Evolutionary conservation across 2,113 vertebrate species (phyloP).

Genomic region (Rhizomys pruinosus): DNA sequence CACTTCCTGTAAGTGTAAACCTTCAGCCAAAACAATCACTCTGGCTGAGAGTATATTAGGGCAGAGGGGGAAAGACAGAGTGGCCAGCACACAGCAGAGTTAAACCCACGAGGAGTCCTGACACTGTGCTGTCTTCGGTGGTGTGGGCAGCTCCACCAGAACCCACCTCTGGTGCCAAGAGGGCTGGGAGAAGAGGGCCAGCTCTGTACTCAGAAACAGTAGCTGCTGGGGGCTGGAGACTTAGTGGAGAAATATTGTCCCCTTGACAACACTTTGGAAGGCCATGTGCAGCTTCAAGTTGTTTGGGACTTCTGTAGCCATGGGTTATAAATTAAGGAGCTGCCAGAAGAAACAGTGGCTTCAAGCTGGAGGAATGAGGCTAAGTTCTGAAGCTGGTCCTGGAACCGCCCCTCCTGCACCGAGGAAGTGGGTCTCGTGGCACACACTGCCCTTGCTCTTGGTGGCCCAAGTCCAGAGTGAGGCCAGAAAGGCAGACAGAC

Average conservation of each 20-base stretch:
- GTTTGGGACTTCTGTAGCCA: conserved; percentile 36
- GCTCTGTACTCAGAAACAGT: conserved; percentile 55
- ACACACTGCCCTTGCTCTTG: too few relatives aligned
- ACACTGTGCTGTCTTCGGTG: neutral
- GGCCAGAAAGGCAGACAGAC: neutral
- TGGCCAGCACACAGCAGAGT: neutral
- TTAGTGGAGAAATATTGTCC: conserved; percentile 44
- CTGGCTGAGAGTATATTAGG: neutral
- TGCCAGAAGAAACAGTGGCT: neutral
- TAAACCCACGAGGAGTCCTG: neutral
- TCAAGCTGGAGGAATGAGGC: neutral
- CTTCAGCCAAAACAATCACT: neutral
- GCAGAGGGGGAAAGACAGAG: neutral
- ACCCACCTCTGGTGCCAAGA: conserved; percentile 29
- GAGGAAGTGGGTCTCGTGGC: neutral
- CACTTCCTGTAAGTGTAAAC: neutral
- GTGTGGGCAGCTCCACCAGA: neutral
- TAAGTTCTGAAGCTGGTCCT: too few relatives aligned
- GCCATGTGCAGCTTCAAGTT: conserved; percentile 30
- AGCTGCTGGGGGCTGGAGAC: conserved; percentile 48
- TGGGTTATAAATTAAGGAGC: neutral
- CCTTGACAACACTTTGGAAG: conserved; percentile 65
- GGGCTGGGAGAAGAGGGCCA: neutral
- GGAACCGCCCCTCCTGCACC: neutral
- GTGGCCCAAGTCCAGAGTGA: neutral